phyloP scores from a whole-genome alignment of 2,888 invertebrate species.

The Eilema depressum region DNA sequence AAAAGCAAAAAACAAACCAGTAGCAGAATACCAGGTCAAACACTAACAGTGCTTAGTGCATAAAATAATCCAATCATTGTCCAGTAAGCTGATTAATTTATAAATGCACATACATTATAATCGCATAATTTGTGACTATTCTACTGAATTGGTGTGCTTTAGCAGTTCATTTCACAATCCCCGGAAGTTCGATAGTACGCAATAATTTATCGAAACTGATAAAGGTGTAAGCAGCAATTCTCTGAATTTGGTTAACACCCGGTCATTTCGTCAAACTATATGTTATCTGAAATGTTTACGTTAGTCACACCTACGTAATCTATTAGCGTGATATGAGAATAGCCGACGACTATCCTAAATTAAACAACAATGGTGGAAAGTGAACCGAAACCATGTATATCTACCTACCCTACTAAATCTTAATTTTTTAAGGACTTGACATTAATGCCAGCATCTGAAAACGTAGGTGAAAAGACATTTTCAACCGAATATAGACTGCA shows the following conservation, averaged over 20 bases:
- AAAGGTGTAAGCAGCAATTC: constrained; percentile 16
- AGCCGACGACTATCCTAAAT: neutral
- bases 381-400: neutral
- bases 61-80: neutral
- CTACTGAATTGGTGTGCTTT: neutral
- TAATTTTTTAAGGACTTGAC: no score
- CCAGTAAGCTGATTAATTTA: neutral
- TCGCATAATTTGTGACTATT: constrained; percentile 1
- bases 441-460: no score
- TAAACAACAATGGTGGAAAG: neutral
- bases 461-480: no score
- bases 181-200: constrained; percentile 1
- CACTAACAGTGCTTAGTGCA: neutral
- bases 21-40: neutral
- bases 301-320: constrained; percentile 12
- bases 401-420: neutral
- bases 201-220: constrained; percentile 18
- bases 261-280: constrained; percentile 9
- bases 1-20: no score
- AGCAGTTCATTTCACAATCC: neutral
- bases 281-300: constrained; percentile 11
- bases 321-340: neutral
- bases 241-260: constrained; percentile 16
- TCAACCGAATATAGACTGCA: no score
- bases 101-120: neutral